These are phyloP conservation scores for Microcebus murinus DNA, from an alignment of 2,113 vertebrate genomes.

Conservation along the genomic window DNA sequence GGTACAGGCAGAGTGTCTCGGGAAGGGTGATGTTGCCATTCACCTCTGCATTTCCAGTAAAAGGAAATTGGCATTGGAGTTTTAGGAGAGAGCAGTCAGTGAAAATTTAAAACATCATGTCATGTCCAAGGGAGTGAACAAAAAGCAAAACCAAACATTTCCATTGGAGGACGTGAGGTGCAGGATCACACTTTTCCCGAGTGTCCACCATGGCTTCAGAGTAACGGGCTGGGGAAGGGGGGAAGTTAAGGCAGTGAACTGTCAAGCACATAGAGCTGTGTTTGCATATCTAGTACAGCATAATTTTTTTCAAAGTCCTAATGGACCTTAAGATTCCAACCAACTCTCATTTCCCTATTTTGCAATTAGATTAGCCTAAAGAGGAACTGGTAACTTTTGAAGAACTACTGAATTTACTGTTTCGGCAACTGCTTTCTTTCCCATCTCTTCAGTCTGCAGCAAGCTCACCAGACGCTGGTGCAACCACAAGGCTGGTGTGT, in stretches of 20 bases:
- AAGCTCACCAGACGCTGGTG: accelerated
- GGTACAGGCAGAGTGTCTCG: neutral
- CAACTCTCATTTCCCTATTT: slow-evolving; percentile 56
- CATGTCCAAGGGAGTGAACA: neutral
- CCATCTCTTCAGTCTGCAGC: neutral
- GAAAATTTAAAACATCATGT: neutral
- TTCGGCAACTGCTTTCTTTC: slow-evolving; percentile 21
- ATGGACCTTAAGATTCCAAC: neutral
- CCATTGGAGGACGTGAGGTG: neutral
- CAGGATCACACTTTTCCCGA: neutral
- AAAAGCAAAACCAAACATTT: neutral
- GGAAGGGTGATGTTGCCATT: neutral
- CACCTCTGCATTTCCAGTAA: neutral
- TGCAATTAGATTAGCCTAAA: neutral
- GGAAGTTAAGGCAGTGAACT: neutral
- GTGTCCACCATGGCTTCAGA: neutral
- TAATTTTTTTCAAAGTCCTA: neutral
- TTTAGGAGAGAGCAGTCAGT: neutral
- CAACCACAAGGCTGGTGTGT: neutral
- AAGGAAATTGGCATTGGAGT: neutral
- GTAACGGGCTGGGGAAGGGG: accelerated
- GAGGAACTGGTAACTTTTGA: slow-evolving; percentile 59
- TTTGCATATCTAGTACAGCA: neutral
- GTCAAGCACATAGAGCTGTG: neutral
- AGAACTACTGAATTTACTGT: slow-evolving; percentile 8